phyloP scores from a whole-genome alignment of 2,113 vertebrate genomes.

The Seriola dumerili region DNA sequence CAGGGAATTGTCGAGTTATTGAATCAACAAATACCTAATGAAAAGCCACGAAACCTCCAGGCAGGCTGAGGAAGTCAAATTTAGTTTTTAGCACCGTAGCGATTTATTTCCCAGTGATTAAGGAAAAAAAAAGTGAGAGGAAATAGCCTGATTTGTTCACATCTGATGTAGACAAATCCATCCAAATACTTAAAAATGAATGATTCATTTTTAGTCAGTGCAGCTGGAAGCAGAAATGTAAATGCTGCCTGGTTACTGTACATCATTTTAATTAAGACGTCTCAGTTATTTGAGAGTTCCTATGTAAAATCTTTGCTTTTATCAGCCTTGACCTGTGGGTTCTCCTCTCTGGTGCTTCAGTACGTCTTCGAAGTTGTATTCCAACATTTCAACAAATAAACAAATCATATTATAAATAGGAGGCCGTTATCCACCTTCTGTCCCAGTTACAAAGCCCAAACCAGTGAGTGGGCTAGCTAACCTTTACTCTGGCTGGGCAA shows the following conservation, averaged over 20 bases:
- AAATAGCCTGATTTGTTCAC: background rate
- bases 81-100: conserved; percentile 10
- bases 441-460: too few relatives aligned
- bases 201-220: background rate
- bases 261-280: background rate
- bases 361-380: too few relatives aligned
- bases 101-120: conserved; percentile 28
- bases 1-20: background rate
- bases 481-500: too few relatives aligned
- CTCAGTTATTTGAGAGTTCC: too few relatives aligned
- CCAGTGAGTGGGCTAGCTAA: too few relatives aligned
- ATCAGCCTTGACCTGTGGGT: too few relatives aligned
- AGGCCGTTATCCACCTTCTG: too few relatives aligned
- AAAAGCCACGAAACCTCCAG: conserved; percentile 52
- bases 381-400: too few relatives aligned
- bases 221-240: background rate
- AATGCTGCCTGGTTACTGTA: background rate
- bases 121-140: background rate
- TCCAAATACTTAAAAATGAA: background rate
- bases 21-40: conserved; percentile 65
- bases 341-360: too few relatives aligned
- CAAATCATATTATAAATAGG: too few relatives aligned
- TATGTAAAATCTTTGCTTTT: too few relatives aligned
- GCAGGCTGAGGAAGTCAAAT: conserved; percentile 42
- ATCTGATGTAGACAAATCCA: background rate